Evolutionary conservation across 1,140 invertebrate species (phyloP), one percentile per base, ranked within the genome.

Genomic region (Cyrtorhinus lividipennis): DNA sequence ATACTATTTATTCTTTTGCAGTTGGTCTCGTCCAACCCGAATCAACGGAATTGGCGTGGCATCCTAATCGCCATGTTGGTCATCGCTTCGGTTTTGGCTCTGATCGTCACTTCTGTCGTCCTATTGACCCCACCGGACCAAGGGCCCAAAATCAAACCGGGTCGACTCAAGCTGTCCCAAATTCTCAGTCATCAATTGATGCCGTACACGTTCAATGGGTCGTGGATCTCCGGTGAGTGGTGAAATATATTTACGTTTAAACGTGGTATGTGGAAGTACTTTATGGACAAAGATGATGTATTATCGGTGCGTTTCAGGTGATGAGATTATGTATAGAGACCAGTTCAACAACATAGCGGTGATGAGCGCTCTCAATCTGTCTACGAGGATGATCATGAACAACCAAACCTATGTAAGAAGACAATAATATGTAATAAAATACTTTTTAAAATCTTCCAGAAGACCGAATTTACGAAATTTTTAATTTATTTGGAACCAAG

Each of bases 21-120:
- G 67, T 79, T 94, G 78, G 91, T 92, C 68, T 90, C 85, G 57
- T 81, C 81, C 68, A 87, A 85, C 71, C 81, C 85, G 30, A 87
- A 86, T 72, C 84, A 90, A 70, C 78, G 87, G 67, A 94, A 95
- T 73, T 95, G 90, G 90, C 81, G 86, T 44, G 90, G 92, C 12
- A 92, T 94, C 67, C 79, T 87, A 44, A 93, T 94, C 67, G 90
- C 92, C 5, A 75, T 92, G n/a, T 75, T 93, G 67, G 91, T 94
- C 62, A 94, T 95, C 68, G 78, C 88, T 44, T 80, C 87, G 20
- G 92, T 98, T 22, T 80, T 93, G 69, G 88, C 90, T 30, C 80
- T 97, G 66, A 95, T 98, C 67, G 86, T 93, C 23, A 90, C 87
- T 3, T 93, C 92, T 0, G 91, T 97, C 68, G 86, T 83, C 24